Evolutionary conservation across 2,113 vertebrate genomes (phyloP).

Genomic region (Tor tambroides): DNA sequence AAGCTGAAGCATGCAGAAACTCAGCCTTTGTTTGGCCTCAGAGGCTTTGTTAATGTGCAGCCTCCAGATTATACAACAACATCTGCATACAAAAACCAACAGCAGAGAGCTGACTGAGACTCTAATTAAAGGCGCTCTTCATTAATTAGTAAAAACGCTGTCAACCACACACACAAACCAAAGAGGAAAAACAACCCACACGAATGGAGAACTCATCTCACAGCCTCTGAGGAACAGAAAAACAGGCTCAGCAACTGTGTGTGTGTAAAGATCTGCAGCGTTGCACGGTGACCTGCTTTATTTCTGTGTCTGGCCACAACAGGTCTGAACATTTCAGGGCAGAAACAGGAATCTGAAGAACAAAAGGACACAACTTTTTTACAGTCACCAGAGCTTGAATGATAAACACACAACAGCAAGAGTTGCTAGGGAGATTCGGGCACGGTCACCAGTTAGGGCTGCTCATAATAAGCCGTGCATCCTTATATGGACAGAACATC

Average conservation of each 20-base stretch:
- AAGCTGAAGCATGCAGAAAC: constrained; percentile 31
- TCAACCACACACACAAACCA: neutral
- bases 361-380: constrained; percentile 61
- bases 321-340: constrained; percentile 19
- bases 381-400: constrained; percentile 19
- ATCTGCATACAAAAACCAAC: constrained; percentile 19
- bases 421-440: constrained; percentile 2
- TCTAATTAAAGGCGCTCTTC: constrained; percentile 35
- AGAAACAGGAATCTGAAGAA: constrained; percentile 48
- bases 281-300: constrained; percentile 14
- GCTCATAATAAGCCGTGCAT: neutral
- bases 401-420: neutral
- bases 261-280: constrained; percentile 20
- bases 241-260: constrained; percentile 18
- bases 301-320: neutral
- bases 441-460: neutral
- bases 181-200: constrained; percentile 23
- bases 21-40: neutral
- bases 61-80: constrained; percentile 11
- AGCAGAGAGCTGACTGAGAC: neutral
- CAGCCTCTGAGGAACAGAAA: neutral
- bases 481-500: neutral
- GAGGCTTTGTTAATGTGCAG: neutral
- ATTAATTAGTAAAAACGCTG: constrained; percentile 36
- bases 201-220: neutral